Percentiles rank a stretch among this genome's conserved stretches.
phyloP scores from a whole-genome alignment of 2,797 vertebrate species.

The Cetoscarus ocellatus region DNA sequence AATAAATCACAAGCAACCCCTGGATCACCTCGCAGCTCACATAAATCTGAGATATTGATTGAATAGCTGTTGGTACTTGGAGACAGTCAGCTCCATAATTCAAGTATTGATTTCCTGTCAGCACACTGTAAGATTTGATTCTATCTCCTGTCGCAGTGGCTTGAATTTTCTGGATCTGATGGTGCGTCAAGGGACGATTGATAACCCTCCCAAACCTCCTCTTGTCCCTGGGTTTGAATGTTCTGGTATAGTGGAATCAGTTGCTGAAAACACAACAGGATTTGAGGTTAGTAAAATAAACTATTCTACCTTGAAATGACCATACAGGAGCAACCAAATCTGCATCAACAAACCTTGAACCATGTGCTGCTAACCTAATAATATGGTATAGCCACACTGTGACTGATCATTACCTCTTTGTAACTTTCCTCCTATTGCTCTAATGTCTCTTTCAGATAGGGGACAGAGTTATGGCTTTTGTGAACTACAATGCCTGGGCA shows the following conservation, averaged over 20 bases:
- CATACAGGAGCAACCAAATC: background rate
- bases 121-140: background rate
- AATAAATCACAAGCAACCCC: conserved; percentile 22
- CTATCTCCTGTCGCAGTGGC: conserved; percentile 86
- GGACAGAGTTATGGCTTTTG: conserved; percentile 97
- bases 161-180: conserved; percentile 98
- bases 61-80: conserved; percentile 11
- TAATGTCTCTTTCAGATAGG: conserved; percentile 88
- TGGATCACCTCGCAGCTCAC: conserved; percentile 9
- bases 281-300: conserved; percentile 89
- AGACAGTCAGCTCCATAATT: conserved; percentile 3
- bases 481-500: conserved; percentile 98
- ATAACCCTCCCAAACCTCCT: conserved; percentile 96
- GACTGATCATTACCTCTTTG: background rate
- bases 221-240: conserved; percentile 97
- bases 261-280: conserved; percentile 92
- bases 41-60: conserved; percentile 7
- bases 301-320: background rate
- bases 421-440: background rate
- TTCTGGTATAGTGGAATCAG: conserved; percentile 95
- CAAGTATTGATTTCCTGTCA: conserved; percentile 5
- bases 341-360: conserved; percentile 1
- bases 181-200: conserved; percentile 98
- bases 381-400: too few relatives aligned
- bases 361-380: background rate